Evolutionary conservation across 2,888 invertebrate genomes (phyloP).

Genomic region (Drosophila neonasuta): DNA sequence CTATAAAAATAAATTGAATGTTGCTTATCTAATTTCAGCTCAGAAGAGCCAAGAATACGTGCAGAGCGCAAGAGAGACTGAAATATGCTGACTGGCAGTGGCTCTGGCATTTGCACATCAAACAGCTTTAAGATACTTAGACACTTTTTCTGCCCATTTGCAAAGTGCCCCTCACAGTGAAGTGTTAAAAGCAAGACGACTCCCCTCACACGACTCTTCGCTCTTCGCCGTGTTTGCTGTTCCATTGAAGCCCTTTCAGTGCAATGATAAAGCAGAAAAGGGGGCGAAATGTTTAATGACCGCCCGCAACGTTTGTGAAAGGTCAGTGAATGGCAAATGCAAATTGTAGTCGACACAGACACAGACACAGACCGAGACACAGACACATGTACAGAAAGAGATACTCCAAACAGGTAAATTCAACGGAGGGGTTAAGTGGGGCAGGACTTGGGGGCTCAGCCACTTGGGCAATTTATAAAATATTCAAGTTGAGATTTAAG

Average conservation of each 20-base stretch:
- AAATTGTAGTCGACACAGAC: slow-evolving; percentile 43
- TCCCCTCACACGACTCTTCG: neutral
- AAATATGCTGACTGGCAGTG: slow-evolving; percentile 67
- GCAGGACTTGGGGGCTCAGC: neutral
- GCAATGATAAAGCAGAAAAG: slow-evolving; percentile 41
- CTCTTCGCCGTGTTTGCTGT: slow-evolving; percentile 7
- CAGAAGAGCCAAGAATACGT: slow-evolving; percentile 56
- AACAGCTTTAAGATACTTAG: slow-evolving; percentile 68
- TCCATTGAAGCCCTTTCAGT: neutral
- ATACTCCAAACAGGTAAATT: slow-evolving; percentile 17
- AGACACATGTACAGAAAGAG: neutral
- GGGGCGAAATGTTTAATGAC: slow-evolving; percentile 49
- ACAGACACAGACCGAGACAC: neutral
- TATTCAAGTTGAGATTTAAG: slow-evolving; percentile 70
- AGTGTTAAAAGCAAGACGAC: slow-evolving; percentile 37
- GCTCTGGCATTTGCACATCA: slow-evolving; percentile 65
- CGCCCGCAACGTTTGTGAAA: slow-evolving; percentile 50
- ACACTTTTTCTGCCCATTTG: slow-evolving; percentile 52
- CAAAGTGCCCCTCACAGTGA: slow-evolving; percentile 28
- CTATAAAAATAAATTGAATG: slow-evolving; percentile 77
- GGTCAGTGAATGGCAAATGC: slow-evolving; percentile 53
- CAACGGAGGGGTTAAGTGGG: slow-evolving; percentile 4
- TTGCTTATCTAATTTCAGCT: slow-evolving; percentile 73
- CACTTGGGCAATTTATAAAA: slow-evolving; percentile 46
- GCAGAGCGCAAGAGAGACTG: slow-evolving; percentile 25